These are phyloP conservation scores for Oreortyx pictus DNA, from an alignment of 2,797 vertebrate species.

Conservation along the genomic window DNA sequence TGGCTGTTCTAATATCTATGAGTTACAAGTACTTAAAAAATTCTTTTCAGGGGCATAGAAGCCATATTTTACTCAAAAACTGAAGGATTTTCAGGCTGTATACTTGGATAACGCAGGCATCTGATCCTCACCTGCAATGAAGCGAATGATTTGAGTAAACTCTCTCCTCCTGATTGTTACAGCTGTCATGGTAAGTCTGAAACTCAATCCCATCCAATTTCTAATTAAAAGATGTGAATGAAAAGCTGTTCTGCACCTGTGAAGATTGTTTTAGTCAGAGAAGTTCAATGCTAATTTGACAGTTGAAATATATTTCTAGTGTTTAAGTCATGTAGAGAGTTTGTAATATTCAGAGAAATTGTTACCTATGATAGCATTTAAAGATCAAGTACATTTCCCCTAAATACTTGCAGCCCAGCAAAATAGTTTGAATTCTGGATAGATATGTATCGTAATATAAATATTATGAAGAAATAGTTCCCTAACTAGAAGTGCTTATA, in stretches of 20 bases:
- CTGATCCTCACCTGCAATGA: not conserved
- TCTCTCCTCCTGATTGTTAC: not conserved
- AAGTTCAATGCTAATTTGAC: conserved; percentile 64
- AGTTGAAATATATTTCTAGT: conserved; percentile 61
- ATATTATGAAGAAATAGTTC: not conserved
- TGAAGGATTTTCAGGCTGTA: not conserved
- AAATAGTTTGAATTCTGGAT: conserved; percentile 1
- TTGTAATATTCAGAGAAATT: conserved; percentile 57
- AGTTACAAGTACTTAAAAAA: not conserved
- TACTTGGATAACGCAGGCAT: not conserved
- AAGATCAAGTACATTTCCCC: conserved; percentile 46
- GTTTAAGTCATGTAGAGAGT: conserved; percentile 16
- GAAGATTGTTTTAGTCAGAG: conserved; percentile 33
- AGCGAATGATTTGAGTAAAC: not conserved
- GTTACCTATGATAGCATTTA: not conserved
- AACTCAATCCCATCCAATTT: not conserved
- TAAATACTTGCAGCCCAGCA: not conserved
- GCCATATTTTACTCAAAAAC: not conserved
- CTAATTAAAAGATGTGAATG: conserved; percentile 45
- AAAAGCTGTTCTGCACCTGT: conserved; percentile 17
- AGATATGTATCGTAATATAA: not conserved
- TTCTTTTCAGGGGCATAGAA: not conserved
- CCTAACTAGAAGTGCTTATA: not conserved
- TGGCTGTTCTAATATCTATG: fast-evolving
- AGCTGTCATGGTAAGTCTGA: not conserved